phyloP scores from a whole-genome alignment of 2,888 invertebrate species.

The Orgyia antiqua region DNA sequence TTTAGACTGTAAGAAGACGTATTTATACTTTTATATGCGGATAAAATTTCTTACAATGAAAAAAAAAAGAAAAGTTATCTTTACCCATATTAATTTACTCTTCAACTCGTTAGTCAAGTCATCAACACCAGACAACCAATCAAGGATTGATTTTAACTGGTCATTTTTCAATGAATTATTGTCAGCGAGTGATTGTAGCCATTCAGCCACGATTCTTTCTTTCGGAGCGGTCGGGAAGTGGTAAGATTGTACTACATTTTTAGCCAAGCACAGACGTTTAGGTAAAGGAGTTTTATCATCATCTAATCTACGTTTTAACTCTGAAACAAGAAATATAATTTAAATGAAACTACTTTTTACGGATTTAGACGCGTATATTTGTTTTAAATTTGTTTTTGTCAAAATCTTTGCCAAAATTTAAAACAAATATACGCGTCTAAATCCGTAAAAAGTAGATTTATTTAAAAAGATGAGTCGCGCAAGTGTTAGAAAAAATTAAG shows the following conservation, averaged over 20 bases:
- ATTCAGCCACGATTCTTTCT: conserved; percentile 68
- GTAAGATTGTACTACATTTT: conserved; percentile 66
- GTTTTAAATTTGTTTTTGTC: too few relatives aligned
- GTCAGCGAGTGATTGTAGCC: conserved; percentile 53
- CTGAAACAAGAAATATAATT: conserved; percentile 53
- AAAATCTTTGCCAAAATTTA: too few relatives aligned
- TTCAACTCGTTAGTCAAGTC: conserved; percentile 59
- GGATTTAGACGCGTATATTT: too few relatives aligned
- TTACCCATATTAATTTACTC: conserved; percentile 56
- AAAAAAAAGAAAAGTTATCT: too few relatives aligned
- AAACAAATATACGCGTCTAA: too few relatives aligned
- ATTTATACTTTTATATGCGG: too few relatives aligned
- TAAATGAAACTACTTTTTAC: too few relatives aligned
- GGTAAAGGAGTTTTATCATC: conserved; percentile 57
- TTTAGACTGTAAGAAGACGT: too few relatives aligned
- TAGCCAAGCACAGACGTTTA: conserved; percentile 74
- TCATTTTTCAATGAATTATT: conserved; percentile 40
- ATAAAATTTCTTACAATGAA: too few relatives aligned
- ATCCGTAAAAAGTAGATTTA: too few relatives aligned
- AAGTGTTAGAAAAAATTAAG: too few relatives aligned
- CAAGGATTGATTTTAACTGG: conserved; percentile 47
- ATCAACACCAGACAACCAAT: conserved; percentile 46
- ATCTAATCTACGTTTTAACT: conserved; percentile 64
- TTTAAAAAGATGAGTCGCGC: too few relatives aligned
- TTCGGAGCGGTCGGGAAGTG: conserved; percentile 69